Conservation (phyloP, 2,797 vertebrate species). For the Neostethus bicornis region DNA sequence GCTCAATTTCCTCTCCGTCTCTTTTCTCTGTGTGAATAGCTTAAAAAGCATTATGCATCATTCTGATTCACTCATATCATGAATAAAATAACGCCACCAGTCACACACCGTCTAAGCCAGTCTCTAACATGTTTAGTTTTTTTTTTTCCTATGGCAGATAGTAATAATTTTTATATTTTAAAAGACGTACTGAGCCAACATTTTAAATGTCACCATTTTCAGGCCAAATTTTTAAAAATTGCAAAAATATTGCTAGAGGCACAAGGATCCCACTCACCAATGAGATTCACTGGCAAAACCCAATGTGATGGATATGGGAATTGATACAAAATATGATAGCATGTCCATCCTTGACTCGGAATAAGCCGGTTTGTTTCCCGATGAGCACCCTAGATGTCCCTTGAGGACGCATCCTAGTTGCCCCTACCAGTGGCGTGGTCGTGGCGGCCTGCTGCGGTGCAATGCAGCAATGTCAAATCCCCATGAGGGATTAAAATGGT, state of each 20-base stretch:
- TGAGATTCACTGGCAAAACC: no score
- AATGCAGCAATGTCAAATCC: no score
- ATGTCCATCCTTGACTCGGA: no score
- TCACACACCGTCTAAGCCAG: constrained; percentile 47
- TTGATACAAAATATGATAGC: no score
- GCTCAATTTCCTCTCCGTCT: constrained; percentile 69
- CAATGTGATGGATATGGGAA: no score
- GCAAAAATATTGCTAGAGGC: background rate
- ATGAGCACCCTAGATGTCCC: no score
- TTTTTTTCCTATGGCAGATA: constrained; percentile 33
- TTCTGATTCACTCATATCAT: constrained; percentile 65
- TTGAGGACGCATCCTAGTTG: no score
- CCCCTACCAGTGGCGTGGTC: no score
- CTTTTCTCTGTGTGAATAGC: constrained; percentile 68
- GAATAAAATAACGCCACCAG: constrained; percentile 63
- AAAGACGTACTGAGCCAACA: constrained; percentile 21
- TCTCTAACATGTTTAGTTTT: constrained; percentile 48
- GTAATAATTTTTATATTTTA: constrained; percentile 39
- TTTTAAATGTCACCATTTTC: constrained; percentile 35
- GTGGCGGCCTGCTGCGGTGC: no score
- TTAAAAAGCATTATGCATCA: constrained; percentile 70
- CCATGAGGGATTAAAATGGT: no score
- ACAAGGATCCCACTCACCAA: background rate
- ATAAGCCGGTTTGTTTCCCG: no score
- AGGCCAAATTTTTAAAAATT: background rate